Conservation (phyloP, 2,888 invertebrate genomes). For the Yponomeuta malinellus region DNA sequence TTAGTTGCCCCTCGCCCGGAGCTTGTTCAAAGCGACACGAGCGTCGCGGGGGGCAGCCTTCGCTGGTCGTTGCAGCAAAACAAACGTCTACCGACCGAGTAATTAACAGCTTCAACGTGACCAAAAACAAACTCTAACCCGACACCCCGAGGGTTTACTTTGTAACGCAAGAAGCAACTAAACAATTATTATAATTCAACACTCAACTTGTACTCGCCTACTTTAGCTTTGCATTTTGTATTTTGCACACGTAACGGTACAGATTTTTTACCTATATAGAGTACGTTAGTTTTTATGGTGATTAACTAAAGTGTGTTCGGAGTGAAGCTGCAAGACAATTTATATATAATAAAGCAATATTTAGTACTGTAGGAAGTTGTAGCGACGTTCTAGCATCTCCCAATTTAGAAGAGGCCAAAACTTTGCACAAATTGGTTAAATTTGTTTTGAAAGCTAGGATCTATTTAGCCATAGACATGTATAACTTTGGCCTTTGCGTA, state of each 20-base stretch:
- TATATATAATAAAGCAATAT: too few species aligned
- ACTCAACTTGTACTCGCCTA: background rate
- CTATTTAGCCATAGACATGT: too few species aligned
- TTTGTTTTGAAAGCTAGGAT: too few species aligned
- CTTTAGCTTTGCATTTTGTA: background rate
- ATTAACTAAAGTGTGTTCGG: too few species aligned
- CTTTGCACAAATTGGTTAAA: too few species aligned
- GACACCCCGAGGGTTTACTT: conserved; percentile 19
- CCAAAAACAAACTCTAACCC: background rate
- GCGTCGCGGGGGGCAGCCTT: background rate
- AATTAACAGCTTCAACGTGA: conserved; percentile 7
- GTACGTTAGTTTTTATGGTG: too few species aligned
- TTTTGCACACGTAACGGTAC: background rate
- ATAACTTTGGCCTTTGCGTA: too few species aligned
- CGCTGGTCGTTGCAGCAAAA: background rate
- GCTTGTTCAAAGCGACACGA: background rate
- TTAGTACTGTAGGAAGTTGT: too few species aligned
- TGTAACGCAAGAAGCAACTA: conserved; percentile 10
- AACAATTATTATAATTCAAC: conserved; percentile 1
- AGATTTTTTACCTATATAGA: too few species aligned
- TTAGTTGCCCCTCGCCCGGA: background rate
- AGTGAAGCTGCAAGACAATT: too few species aligned
- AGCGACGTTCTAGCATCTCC: too few species aligned
- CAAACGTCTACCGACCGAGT: conserved; percentile 9
- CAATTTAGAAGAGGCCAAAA: too few species aligned